Conservation (phyloP, 2,888 invertebrate species). For the Meloe dianella region DNA sequence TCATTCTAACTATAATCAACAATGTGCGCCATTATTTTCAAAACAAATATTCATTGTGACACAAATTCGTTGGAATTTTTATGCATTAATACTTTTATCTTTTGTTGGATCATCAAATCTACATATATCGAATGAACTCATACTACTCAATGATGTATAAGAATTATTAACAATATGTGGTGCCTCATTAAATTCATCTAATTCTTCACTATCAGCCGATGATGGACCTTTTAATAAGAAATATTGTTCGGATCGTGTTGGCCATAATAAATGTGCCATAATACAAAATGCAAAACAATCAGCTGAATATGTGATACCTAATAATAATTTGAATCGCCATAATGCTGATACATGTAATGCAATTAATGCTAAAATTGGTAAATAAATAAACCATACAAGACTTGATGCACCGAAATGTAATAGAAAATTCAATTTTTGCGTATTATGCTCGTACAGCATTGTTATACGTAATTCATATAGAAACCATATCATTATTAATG, state of each 20-base stretch:
- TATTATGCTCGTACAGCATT: conserved; percentile 81
- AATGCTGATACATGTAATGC: conserved; percentile 91
- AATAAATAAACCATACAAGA: conserved; percentile 97
- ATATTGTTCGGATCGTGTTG: conserved; percentile 91
- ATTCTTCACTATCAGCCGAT: conserved; percentile 77
- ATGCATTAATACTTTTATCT: conserved; percentile 39
- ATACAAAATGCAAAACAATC: conserved; percentile 95
- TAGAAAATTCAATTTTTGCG: conserved; percentile 87
- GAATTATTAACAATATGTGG: conserved; percentile 79
- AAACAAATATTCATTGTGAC: conserved; percentile 7
- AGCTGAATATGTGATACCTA: conserved; percentile 94
- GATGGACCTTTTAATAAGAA: conserved; percentile 78
- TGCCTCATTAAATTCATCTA: conserved; percentile 91
- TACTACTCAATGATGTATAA: conserved; percentile 55
- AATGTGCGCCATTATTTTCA: conserved; percentile 7
- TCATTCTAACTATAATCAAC: too few species aligned
- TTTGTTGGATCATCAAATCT: conserved; percentile 51
- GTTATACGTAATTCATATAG: conserved; percentile 76
- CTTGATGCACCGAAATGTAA: conserved; percentile 97
- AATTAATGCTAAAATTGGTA: conserved; percentile 92
- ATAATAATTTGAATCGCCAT: conserved; percentile 93
- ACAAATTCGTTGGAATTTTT: conserved; percentile 15
- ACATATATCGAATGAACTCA: conserved; percentile 53
- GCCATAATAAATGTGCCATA: conserved; percentile 96
- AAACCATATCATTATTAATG: conserved; percentile 90